Evolutionary conservation across 92 coral and sea anemone genomes (phyloP).

Genomic region (Nematostella vectensis): DNA sequence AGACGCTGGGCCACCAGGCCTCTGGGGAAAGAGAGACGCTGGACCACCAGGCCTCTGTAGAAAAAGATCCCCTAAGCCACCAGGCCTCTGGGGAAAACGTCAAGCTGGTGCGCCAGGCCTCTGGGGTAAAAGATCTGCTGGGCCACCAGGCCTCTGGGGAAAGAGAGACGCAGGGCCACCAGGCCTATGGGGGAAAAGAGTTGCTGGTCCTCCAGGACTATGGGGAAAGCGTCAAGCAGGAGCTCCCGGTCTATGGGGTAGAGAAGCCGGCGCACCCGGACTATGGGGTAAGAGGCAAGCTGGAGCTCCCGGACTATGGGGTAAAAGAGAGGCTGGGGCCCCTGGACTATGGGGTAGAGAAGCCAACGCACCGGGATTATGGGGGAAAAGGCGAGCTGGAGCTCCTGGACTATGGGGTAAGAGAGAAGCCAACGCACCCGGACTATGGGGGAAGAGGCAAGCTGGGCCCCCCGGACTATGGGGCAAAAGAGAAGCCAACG

Average conservation of each 20-base stretch:
- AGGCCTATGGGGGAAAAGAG: not conserved
- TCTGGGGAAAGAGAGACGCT: not conserved
- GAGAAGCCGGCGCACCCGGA: not conserved
- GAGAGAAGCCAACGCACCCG: not conserved
- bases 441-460: not conserved
- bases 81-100: not conserved
- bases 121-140: not conserved
- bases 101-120: not conserved
- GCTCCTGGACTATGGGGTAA: not conserved
- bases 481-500: not conserved
- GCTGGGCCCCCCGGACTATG: not conserved
- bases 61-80: not conserved
- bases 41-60: not conserved
- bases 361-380: not conserved
- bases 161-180: not conserved
- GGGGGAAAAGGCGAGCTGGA: not conserved
- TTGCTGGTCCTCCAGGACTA: not conserved
- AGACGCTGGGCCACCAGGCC: not conserved
- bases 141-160: not conserved
- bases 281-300: conserved; percentile 1
- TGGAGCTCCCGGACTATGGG: not conserved
- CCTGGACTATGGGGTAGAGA: not conserved
- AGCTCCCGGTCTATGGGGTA: not conserved
- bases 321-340: not conserved
- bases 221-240: not conserved